Conservation (phyloP, 1,140 invertebrate genomes). For the Neodiprion lecontei region DNA sequence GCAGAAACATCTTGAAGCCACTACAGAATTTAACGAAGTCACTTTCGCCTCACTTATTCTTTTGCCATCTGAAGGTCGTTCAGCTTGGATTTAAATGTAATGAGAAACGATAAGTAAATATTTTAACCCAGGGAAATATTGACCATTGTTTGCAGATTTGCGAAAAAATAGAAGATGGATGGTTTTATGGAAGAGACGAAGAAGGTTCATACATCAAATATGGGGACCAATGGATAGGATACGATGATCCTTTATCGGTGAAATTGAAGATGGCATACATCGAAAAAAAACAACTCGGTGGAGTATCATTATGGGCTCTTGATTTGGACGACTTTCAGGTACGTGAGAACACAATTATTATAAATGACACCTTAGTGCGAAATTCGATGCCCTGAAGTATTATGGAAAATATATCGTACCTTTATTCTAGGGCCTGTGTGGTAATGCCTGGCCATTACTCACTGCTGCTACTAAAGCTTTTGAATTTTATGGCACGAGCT, state of each 20-base stretch:
- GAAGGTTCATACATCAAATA: slow-evolving; percentile 76
- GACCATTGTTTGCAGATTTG: slow-evolving; percentile 67
- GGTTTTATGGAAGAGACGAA: slow-evolving; percentile 68
- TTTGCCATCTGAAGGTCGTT: too few relatives aligned
- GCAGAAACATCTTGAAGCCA: neutral
- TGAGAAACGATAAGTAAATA: neutral
- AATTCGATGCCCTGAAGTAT: neutral
- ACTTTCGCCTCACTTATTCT: too few relatives aligned
- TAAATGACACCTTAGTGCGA: neutral
- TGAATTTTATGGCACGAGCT: slow-evolving; percentile 47
- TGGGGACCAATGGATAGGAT: slow-evolving; percentile 85
- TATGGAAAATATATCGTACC: too few relatives aligned
- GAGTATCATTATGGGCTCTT: slow-evolving; percentile 72
- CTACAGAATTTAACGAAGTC: neutral
- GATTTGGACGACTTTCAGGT: slow-evolving; percentile 73
- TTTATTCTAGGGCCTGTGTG: slow-evolving; percentile 66
- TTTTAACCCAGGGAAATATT: neutral
- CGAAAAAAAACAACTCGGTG: slow-evolving; percentile 68
- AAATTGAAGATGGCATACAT: slow-evolving; percentile 74
- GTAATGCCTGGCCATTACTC: slow-evolving; percentile 70
- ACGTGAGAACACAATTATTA: slow-evolving; percentile 14
- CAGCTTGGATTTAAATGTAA: neutral
- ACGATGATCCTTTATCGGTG: slow-evolving; percentile 75
- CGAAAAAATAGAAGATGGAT: slow-evolving; percentile 69
- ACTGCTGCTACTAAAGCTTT: slow-evolving; percentile 66